phyloP scores from a whole-genome alignment of 1,140 invertebrate species.

The Acromyrmex charruanus region DNA sequence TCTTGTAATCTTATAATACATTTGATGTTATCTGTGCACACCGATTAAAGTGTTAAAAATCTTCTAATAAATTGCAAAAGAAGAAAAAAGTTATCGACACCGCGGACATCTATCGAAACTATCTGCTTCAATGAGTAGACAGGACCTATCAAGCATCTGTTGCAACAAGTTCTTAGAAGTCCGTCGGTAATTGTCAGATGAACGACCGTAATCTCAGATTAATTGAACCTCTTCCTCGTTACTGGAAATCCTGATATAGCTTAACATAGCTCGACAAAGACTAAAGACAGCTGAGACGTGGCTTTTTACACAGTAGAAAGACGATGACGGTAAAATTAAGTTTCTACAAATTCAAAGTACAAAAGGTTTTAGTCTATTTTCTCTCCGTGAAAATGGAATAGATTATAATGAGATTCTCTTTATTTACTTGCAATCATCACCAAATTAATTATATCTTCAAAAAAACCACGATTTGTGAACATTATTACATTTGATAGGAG shows the following conservation, averaged over 20 bases:
- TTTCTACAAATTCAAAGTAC: constrained; percentile 32
- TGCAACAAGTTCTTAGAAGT: constrained; percentile 61
- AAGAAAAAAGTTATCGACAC: constrained; percentile 11
- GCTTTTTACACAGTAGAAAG: constrained; percentile 2
- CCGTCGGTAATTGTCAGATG: constrained; percentile 47
- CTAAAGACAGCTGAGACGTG: constrained; percentile 23
- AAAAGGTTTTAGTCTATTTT: background rate
- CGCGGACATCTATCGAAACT: constrained; percentile 36
- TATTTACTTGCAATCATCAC: background rate
- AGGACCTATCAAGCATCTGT: constrained; percentile 48
- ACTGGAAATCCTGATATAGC: constrained; percentile 33
- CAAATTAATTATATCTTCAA: background rate
- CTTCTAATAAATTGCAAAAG: constrained; percentile 13
- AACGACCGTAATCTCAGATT: constrained; percentile 51
- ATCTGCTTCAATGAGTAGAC: constrained; percentile 50
- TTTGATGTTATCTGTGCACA: background rate
- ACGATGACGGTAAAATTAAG: background rate
- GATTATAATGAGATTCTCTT: constrained; percentile 13
- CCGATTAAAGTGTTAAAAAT: constrained; percentile 39
- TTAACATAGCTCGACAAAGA: background rate
- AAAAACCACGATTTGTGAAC: background rate
- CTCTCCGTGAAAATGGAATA: background rate
- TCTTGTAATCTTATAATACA: constrained; percentile 12
- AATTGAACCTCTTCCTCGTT: constrained; percentile 49
- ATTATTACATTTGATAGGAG: background rate